phyloP scores from a whole-genome alignment of 2,888 invertebrate genomes.

The Calliopum simillimum region DNA sequence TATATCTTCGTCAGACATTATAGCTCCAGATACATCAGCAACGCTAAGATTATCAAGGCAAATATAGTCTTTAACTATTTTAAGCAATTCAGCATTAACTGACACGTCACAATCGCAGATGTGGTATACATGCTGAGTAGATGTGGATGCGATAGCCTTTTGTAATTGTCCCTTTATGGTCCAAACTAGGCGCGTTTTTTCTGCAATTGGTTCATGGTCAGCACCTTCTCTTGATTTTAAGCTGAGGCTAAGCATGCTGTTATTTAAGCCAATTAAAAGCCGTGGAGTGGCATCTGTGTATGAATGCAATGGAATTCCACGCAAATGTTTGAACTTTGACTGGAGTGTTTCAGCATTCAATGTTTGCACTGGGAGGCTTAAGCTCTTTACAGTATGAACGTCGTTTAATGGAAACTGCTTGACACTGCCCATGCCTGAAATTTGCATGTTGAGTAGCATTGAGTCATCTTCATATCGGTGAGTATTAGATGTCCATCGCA shows the following conservation, averaged over 20 bases:
- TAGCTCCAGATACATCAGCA: slow-evolving; percentile 10
- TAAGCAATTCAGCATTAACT: slow-evolving; percentile 25
- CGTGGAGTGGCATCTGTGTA: slow-evolving; percentile 36
- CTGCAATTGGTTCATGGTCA: slow-evolving; percentile 25
- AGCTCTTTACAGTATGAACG: too few species aligned
- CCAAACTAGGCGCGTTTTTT: slow-evolving; percentile 36
- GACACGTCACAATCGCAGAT: slow-evolving; percentile 30
- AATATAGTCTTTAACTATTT: slow-evolving; percentile 34
- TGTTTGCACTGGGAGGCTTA: too few species aligned
- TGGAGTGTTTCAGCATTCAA: too few species aligned
- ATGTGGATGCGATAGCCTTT: neutral
- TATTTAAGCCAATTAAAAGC: slow-evolving; percentile 40
- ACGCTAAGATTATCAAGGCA: slow-evolving; percentile 42
- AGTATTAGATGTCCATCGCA: slow-evolving; percentile 37
- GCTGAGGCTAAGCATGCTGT: slow-evolving; percentile 33
- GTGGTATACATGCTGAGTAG: slow-evolving; percentile 16
- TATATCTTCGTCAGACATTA: slow-evolving; percentile 4
- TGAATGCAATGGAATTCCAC: slow-evolving; percentile 24
- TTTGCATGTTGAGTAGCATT: too few species aligned
- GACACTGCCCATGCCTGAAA: too few species aligned
- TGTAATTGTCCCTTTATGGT: slow-evolving; percentile 27
- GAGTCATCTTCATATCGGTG: too few species aligned
- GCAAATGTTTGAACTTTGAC: too few species aligned
- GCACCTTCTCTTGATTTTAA: slow-evolving; percentile 18
- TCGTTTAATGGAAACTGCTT: too few species aligned